phyloP scores from a whole-genome alignment of 2,888 invertebrate species.

The Metalampra italica region DNA sequence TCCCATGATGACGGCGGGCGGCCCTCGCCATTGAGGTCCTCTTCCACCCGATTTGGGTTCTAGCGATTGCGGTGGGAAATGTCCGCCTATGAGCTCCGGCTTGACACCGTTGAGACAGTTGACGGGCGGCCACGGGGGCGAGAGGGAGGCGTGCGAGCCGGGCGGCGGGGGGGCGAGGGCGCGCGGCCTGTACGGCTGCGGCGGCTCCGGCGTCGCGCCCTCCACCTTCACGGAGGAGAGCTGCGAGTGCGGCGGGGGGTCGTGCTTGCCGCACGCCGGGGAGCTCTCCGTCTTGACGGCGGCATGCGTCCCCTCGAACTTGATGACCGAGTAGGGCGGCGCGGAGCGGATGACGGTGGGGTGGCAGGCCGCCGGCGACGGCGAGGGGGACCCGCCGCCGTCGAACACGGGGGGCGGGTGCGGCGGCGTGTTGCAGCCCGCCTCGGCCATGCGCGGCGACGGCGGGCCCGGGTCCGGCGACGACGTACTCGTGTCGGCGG shows the following conservation, averaged over 20 bases:
- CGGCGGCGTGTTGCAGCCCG: slow-evolving; percentile 81
- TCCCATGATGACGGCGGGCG: slow-evolving; percentile 95
- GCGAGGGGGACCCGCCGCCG: slow-evolving; percentile 68
- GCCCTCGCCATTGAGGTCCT: slow-evolving; percentile 77
- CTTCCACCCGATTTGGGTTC: slow-evolving; percentile 59
- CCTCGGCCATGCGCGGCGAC: slow-evolving; percentile 88
- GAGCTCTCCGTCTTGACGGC: slow-evolving; percentile 53
- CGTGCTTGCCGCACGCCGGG: slow-evolving; percentile 47
- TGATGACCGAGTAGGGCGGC: slow-evolving; percentile 79
- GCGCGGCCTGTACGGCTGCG: slow-evolving; percentile 59
- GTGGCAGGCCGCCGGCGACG: slow-evolving; percentile 63
- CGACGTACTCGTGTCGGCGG: slow-evolving; percentile 95
- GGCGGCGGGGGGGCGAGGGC: slow-evolving; percentile 65
- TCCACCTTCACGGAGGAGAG: slow-evolving; percentile 73
- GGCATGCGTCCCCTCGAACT: slow-evolving; percentile 72
- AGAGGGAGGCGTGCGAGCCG: slow-evolving; percentile 51
- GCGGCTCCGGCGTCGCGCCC: slow-evolving; percentile 44
- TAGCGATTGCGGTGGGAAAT: slow-evolving; percentile 69
- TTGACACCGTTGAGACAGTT: slow-evolving; percentile 88
- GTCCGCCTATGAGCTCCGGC: slow-evolving; percentile 87
- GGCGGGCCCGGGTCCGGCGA: slow-evolving; percentile 93
- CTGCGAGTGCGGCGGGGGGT: slow-evolving; percentile 44
- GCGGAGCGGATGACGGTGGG: slow-evolving; percentile 78
- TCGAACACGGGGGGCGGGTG: slow-evolving; percentile 76
- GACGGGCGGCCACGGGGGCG: slow-evolving; percentile 77